These are phyloP conservation scores for Phrynosoma blainvillii DNA, from an alignment of 2,113 vertebrate species.

Conservation along the genomic window DNA sequence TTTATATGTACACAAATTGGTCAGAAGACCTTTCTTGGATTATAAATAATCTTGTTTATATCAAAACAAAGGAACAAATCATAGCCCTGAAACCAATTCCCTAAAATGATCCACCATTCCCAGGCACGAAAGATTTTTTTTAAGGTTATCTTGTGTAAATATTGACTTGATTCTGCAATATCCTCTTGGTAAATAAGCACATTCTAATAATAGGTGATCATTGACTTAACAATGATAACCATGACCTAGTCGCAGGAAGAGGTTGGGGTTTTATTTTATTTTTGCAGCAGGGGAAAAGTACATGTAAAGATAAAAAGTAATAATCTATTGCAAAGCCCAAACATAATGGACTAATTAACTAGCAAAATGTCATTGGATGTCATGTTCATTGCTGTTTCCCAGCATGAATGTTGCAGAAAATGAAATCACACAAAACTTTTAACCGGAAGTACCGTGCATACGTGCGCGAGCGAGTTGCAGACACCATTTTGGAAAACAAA, in stretches of 20 bases:
- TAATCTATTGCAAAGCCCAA: not conserved
- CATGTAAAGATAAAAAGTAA: not conserved
- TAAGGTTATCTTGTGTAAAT: not conserved
- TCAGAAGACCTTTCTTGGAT: not conserved
- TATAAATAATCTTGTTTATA: accelerated
- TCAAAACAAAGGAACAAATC: accelerated
- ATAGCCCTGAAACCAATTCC: not conserved
- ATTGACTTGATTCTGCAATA: not conserved
- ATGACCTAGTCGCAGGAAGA: not conserved
- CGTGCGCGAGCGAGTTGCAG: no score
- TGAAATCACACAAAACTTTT: not conserved
- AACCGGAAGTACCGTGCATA: no score
- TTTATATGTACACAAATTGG: not conserved
- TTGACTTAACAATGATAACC: not conserved
- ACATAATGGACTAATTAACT: not conserved
- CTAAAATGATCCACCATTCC: accelerated
- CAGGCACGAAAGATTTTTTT: not conserved
- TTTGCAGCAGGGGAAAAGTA: not conserved
- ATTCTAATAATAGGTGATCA: not conserved
- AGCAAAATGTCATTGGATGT: not conserved
- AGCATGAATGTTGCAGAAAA: not conserved
- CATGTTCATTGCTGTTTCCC: not conserved
- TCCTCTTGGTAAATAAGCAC: accelerated
- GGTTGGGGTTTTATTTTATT: not conserved
- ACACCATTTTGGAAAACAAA: no score